Conservation (phyloP, 2,113 vertebrate species). For the Zapornia atra region DNA sequence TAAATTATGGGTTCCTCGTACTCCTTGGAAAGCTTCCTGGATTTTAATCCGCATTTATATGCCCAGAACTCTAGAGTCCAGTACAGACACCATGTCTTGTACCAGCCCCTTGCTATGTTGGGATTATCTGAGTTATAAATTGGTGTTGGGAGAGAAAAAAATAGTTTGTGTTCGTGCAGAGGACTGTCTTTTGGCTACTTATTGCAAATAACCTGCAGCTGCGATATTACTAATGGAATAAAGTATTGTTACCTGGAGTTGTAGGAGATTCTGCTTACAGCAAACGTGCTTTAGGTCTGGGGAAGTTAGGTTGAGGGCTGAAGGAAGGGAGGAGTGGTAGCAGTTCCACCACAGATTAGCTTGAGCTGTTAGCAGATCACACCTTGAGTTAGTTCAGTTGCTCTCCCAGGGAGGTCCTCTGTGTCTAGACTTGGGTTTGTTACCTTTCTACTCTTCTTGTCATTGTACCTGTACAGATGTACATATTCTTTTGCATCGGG, state of each 20-base stretch:
- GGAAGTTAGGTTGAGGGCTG: neutral
- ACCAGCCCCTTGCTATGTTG: rapidly evolving
- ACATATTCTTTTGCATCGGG: neutral
- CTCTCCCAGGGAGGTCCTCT: neutral
- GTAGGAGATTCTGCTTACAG: neutral
- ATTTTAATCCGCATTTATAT: neutral
- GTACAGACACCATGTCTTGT: neutral
- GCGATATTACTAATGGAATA: neutral
- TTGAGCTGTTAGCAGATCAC: neutral
- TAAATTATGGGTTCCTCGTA: neutral
- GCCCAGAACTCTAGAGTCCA: neutral
- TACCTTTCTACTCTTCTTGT: neutral
- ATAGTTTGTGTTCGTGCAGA: neutral
- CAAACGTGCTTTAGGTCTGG: neutral
- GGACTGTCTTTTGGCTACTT: neutral
- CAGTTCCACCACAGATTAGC: neutral
- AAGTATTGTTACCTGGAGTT: neutral
- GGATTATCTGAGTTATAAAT: neutral
- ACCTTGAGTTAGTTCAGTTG: neutral
- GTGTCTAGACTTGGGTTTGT: neutral
- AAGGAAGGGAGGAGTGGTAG: neutral
- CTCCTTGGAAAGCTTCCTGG: neutral
- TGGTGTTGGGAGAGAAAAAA: neutral
- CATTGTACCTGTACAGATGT: neutral
- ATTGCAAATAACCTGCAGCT: neutral